phyloP scores from a whole-genome alignment of 92 coral and sea anemone species.

The Phenganax stokvisi region DNA sequence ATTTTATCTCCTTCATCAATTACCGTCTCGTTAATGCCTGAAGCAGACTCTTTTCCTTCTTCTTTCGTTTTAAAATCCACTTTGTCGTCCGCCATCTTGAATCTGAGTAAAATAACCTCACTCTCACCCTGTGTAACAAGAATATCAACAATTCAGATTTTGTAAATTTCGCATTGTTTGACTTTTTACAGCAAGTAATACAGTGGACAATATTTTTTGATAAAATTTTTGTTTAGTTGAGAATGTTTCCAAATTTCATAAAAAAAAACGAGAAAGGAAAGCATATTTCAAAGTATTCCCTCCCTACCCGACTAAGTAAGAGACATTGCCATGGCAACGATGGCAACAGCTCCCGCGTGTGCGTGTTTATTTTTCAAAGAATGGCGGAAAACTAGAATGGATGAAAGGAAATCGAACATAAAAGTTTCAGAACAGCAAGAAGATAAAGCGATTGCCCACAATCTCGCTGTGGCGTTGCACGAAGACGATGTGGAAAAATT shows the following conservation, averaged over 20 bases:
- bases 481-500: constrained; percentile 81
- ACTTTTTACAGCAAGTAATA: background rate
- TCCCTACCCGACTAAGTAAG: constrained; percentile 10
- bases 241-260: background rate
- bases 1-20: constrained; percentile 44
- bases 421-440: constrained; percentile 35
- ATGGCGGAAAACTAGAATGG: constrained; percentile 58
- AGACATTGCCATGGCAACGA: background rate
- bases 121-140: background rate
- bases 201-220: background rate
- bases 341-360: constrained; percentile 26
- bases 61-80: constrained; percentile 26
- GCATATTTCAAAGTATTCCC: background rate
- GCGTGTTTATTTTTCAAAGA: background rate
- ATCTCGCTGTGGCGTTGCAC: constrained; percentile 71
- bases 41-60: constrained; percentile 41
- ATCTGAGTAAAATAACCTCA: background rate
- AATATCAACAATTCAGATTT: background rate
- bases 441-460: constrained; percentile 63
- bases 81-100: constrained; percentile 41
- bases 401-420: constrained; percentile 43
- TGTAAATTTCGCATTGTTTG: background rate
- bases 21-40: constrained; percentile 33
- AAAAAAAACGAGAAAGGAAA: background rate
- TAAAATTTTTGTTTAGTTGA: background rate